Percentiles rank a stretch among this genome's conserved stretches.
Evolutionary conservation across 1,140 invertebrate genomes (phyloP).

Genomic region (Bilobella aurantiaca): DNA sequence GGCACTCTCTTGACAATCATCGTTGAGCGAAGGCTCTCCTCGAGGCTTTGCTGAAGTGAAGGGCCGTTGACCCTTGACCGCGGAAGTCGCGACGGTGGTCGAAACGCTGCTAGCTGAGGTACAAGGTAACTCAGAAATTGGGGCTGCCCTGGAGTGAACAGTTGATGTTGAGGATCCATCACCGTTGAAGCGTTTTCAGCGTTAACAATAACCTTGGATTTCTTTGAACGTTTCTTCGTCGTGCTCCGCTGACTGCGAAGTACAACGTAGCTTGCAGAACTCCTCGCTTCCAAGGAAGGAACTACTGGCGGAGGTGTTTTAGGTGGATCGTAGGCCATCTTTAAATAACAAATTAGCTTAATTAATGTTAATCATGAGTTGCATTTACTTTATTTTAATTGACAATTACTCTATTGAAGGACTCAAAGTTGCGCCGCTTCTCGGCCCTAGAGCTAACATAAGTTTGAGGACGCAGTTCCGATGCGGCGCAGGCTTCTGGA

Average conservation of each 20-base stretch:
- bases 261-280: not conserved
- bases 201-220: not conserved
- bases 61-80: not conserved
- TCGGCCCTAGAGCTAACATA: not conserved
- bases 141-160: no score
- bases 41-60: not conserved
- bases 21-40: not conserved
- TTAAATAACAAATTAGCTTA: not conserved
- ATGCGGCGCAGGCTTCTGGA: no score
- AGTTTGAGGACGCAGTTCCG: no score
- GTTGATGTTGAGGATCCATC: no score
- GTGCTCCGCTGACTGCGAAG: no score
- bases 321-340: conserved; percentile 4
- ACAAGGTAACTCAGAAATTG: no score
- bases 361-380: not conserved
- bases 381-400: not conserved
- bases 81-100: not conserved
- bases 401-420: not conserved
- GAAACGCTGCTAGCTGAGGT: not conserved
- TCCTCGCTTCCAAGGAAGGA: not conserved
- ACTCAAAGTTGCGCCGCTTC: not conserved
- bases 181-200: no score
- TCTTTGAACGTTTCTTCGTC: not conserved
- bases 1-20: not conserved
- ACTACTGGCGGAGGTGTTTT: not conserved